These are phyloP conservation scores for Myrmophylax atrothorax DNA, from an alignment of 2,113 vertebrate genomes.

Conservation along the genomic window DNA sequence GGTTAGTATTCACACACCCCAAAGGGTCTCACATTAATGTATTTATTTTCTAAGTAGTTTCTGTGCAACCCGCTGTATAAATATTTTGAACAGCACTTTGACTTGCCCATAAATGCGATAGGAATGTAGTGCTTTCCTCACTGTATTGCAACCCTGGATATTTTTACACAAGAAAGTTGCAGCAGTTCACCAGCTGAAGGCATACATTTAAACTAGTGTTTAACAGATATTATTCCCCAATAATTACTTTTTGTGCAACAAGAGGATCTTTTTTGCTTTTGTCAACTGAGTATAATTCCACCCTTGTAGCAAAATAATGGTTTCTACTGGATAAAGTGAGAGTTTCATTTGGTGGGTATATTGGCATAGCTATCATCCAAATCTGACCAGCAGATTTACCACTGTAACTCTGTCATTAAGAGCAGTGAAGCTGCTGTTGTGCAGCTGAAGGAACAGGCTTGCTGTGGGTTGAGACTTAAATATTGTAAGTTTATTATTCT, in stretches of 20 bases:
- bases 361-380: background rate
- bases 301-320: background rate
- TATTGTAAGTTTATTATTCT: background rate
- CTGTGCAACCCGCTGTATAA: background rate
- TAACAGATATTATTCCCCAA: background rate
- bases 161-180: background rate
- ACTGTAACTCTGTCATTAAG: background rate
- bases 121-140: background rate
- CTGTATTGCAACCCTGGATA: background rate
- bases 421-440: rapidly evolving
- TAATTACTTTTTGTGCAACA: background rate
- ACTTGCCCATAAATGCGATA: background rate
- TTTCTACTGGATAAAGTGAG: background rate
- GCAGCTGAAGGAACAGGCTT: background rate
- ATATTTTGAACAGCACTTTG: background rate
- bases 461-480: background rate
- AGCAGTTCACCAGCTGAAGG: background rate
- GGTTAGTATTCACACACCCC: background rate
- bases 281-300: background rate
- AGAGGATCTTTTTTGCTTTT: background rate
- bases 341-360: background rate
- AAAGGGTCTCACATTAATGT: background rate
- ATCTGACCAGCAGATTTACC: background rate
- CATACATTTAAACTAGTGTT: background rate
- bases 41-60: background rate